Percentiles rank a stretch among this genome's conserved stretches.
Evolutionary conservation across 2,113 vertebrate species (phyloP).

Genomic region (Tachysurus vachellii): DNA sequence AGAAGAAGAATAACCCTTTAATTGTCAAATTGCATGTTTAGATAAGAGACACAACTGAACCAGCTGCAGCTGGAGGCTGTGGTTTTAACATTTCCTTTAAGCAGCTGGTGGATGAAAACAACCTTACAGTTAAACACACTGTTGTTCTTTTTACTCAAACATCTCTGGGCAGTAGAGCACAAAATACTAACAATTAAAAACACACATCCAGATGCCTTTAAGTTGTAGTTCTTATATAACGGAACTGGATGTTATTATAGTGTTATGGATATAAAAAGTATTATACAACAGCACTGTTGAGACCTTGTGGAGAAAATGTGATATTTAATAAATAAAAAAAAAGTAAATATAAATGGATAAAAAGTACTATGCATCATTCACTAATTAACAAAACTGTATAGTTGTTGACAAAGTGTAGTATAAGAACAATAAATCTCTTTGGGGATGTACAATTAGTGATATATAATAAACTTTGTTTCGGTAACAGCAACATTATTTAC

Average conservation of each 20-base stretch:
- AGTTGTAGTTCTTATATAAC: neutral
- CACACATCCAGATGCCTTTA: neutral
- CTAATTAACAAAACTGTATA: neutral
- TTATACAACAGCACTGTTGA: neutral
- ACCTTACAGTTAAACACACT: neutral
- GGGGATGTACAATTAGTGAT: neutral
- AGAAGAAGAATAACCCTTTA: neutral
- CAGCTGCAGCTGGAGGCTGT: conserved; percentile 25
- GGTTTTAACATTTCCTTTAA: conserved; percentile 8
- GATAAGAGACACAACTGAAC: neutral
- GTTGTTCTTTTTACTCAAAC: neutral
- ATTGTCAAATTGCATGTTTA: conserved; percentile 16
- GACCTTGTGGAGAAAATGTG: too few species aligned
- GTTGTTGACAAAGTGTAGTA: neutral
- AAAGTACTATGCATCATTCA: neutral
- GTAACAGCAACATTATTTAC: neutral
- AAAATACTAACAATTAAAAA: neutral
- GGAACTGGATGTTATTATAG: neutral
- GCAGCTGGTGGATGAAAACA: neutral
- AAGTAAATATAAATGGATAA: too few species aligned
- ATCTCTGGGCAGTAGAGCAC: neutral
- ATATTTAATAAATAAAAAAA: neutral
- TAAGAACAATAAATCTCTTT: neutral
- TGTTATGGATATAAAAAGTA: neutral
- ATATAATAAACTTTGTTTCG: neutral